Evolutionary conservation across 1,140 invertebrate species (phyloP).

Genomic region (Dendrolimus punctatus): DNA sequence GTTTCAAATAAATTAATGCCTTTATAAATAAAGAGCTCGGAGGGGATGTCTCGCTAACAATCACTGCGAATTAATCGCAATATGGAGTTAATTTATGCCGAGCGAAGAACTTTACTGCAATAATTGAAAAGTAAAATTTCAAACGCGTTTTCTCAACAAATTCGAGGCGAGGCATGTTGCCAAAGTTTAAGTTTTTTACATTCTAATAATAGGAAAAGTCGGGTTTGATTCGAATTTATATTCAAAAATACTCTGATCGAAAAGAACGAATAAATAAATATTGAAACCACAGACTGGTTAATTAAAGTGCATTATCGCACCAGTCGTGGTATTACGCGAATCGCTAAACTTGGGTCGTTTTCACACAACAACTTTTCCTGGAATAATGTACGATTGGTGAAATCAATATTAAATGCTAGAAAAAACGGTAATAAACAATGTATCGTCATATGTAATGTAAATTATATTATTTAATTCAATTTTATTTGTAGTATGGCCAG

Average conservation of each 20-base stretch:
- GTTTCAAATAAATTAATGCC: constrained; percentile 13
- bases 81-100: constrained; percentile 24
- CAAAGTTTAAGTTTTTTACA: constrained; percentile 30
- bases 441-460: too few species aligned
- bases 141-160: constrained; percentile 11
- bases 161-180: constrained; percentile 10
- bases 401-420: constrained; percentile 14
- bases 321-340: constrained; percentile 23
- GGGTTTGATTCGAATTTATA: constrained; percentile 21
- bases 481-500: too few species aligned
- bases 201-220: constrained; percentile 34
- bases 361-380: constrained; percentile 18
- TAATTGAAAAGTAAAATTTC: constrained; percentile 33
- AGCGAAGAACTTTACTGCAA: constrained; percentile 21
- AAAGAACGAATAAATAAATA: constrained; percentile 26
- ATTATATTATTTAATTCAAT: too few species aligned
- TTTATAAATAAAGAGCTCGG: constrained; percentile 11
- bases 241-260: constrained; percentile 20
- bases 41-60: constrained; percentile 16
- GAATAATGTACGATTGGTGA: constrained; percentile 14
- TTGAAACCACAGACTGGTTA: constrained; percentile 22
- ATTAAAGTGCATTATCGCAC: constrained; percentile 28
- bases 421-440: too few species aligned
- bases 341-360: constrained; percentile 28
- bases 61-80: constrained; percentile 23